phyloP scores from a whole-genome alignment of 2,888 invertebrate species.

The Stomorhina lunata region DNA sequence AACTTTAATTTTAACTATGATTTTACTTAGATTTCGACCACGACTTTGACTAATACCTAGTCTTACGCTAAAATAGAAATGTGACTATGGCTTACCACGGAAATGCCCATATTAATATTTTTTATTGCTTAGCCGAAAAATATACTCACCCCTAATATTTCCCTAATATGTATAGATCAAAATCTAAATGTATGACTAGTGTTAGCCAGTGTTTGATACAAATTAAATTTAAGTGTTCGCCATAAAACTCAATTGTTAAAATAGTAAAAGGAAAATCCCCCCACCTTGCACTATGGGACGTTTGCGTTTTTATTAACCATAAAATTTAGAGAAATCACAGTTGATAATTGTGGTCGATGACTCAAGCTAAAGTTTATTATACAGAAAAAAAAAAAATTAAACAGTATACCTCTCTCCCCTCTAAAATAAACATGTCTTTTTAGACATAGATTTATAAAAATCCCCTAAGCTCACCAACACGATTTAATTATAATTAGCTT shows the following conservation, averaged over 20 bases:
- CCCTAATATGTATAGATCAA: neutral
- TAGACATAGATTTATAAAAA: neutral
- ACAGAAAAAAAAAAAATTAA: neutral
- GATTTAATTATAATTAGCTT: constrained; percentile 16
- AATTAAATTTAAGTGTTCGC: constrained; percentile 46
- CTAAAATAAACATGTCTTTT: too few species aligned
- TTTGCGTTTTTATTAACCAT: constrained; percentile 12
- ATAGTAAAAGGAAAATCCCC: too few species aligned
- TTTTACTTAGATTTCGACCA: too few species aligned
- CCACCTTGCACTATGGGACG: neutral
- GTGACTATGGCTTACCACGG: too few species aligned
- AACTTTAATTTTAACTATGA: too few species aligned
- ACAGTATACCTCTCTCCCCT: neutral
- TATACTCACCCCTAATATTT: neutral
- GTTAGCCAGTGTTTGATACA: neutral
- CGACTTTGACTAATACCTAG: too few species aligned
- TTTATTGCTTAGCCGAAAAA: neutral
- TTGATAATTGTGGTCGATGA: neutral
- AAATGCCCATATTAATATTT: too few species aligned
- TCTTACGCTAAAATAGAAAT: too few species aligned
- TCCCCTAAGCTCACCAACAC: neutral
- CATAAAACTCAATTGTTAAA: constrained; percentile 32
- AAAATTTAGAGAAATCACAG: constrained; percentile 12
- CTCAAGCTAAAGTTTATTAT: neutral
- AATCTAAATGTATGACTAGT: neutral